Conservation (phyloP, 1,140 invertebrate genomes). For the Diploscapter pachys region DNA sequence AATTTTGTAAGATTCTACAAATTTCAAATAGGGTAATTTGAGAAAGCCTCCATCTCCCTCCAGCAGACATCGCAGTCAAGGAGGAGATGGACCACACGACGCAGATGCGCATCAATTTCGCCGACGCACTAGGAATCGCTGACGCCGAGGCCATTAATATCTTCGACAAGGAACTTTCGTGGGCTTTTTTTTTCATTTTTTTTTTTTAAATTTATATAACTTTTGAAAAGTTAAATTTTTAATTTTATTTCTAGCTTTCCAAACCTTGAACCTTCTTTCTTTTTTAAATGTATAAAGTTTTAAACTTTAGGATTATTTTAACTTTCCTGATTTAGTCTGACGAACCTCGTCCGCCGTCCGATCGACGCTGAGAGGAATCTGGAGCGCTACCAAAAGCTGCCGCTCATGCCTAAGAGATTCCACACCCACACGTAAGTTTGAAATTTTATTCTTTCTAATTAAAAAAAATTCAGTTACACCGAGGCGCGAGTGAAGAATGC, state of each 20-base stretch:
- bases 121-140: neutral
- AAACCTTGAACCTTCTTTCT: conserved; percentile 27
- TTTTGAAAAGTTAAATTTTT: neutral
- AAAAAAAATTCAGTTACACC: conserved; percentile 39
- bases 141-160: neutral
- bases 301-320: conserved; percentile 32
- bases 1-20: neutral
- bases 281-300: conserved; percentile 19
- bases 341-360: conserved; percentile 22
- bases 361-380: conserved; percentile 40
- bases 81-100: conserved; percentile 1
- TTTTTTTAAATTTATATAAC: too few species aligned
- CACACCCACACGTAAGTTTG: conserved; percentile 27
- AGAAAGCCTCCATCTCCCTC: conserved; percentile 26
- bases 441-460: conserved; percentile 11
- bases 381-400: neutral
- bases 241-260: neutral
- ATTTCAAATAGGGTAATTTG: conserved; percentile 23
- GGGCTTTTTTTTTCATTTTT: neutral
- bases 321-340: conserved; percentile 15
- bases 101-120: conserved; percentile 4
- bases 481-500: conserved; percentile 30
- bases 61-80: neutral
- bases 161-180: conserved; percentile 6
- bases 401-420: conserved; percentile 16